phyloP scores from a whole-genome alignment of 2,888 invertebrate genomes.

The Gerris lacustris region DNA sequence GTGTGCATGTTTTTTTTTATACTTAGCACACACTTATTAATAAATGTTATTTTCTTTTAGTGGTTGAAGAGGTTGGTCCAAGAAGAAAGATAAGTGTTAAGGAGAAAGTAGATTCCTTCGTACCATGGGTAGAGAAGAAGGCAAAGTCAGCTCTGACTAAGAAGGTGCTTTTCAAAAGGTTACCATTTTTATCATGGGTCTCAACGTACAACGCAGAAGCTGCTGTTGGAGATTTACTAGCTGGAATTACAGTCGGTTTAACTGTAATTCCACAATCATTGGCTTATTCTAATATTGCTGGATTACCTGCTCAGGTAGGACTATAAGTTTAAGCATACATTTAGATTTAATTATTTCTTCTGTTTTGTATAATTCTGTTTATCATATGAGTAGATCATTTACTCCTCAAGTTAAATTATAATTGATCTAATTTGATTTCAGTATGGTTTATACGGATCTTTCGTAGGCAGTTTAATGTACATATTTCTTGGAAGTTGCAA shows the following conservation, averaged over 20 bases:
- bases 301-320: constrained; percentile 55
- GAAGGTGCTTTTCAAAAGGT: constrained; percentile 56
- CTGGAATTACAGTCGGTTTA: constrained; percentile 81
- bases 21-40: background rate
- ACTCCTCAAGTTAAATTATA: background rate
- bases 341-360: background rate
- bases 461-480: constrained; percentile 81
- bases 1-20: no score
- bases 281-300: constrained; percentile 68
- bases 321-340: constrained; percentile 7
- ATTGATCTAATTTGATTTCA: constrained; percentile 36
- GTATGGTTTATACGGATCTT: constrained; percentile 89
- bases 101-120: constrained; percentile 34
- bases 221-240: constrained; percentile 75
- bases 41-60: constrained; percentile 35
- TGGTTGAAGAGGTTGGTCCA: constrained; percentile 38
- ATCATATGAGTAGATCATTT: background rate
- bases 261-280: constrained; percentile 86
- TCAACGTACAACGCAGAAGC: constrained; percentile 59
- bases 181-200: constrained; percentile 66
- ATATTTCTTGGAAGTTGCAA: constrained; percentile 82
- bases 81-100: constrained; percentile 33
- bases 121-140: constrained; percentile 40
- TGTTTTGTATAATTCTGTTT: background rate
- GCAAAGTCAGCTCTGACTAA: constrained; percentile 46